Base-by-base conservation (phyloP, 2,888 invertebrate species). In the Tanypteryx hageni region DNA sequence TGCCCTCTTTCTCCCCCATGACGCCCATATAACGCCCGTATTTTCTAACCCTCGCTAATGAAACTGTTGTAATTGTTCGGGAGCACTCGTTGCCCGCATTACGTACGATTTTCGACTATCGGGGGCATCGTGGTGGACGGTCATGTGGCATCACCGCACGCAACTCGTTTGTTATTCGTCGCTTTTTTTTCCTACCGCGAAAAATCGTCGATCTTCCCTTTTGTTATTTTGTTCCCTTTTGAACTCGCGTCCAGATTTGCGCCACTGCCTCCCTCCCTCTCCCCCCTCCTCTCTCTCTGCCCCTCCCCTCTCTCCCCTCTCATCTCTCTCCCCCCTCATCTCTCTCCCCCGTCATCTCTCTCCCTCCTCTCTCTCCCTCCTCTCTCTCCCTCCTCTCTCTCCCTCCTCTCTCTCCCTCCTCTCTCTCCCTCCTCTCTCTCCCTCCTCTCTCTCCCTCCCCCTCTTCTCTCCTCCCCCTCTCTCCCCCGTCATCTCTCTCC, bases 31-130 rank as follows among this genome's bases (percentile, higher is more conserved):
- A 44, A 86, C 59, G 86, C 86, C 76, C 76, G 27, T 76, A 76
- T 76, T 27, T 76, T 76, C 76, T 27, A 76, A 76, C 76, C 76
- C 76, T 76, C 76, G 22, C 89, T 89, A 89, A 89, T 89, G 89
- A 89, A 89, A 89, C 89, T 27, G 76, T 89, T 64, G 89, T 89
- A 89, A 89, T 89, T 89, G 89, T 89, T 44, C 89, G 18, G 68
- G 31, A n/a, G 61, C 27, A 61, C 61, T 31, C 31, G 31, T 89
- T n/a, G 61, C 89, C 89, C 89, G 64, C n/a, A 89, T 89, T 61
- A 31, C 89, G 68, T 44, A 64, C 89, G 76, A 27, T 76, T 76
- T 68, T 68, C 18, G 68, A 11, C 68, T 3, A 68, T 68, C 68
- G 68, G 68, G 64, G 68, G 68, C 44, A 44, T 44, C 44, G 44